Evolutionary conservation across 2,113 vertebrate species (phyloP).

Genomic region (zebrafish (Danio rerio)): DNA sequence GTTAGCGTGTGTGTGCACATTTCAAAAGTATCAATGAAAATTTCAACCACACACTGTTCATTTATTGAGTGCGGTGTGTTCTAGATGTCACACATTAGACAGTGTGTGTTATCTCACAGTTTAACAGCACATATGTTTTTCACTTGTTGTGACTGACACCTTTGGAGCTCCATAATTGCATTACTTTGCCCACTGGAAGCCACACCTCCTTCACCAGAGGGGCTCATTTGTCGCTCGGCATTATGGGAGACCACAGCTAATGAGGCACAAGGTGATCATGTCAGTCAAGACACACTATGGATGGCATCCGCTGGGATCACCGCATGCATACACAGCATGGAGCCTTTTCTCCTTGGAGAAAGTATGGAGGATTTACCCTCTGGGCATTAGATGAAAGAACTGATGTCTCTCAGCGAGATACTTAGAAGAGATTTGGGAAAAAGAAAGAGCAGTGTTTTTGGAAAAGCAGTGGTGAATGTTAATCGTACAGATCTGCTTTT

Average conservation of each 20-base stretch:
- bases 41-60: neutral
- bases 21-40: neutral
- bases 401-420: neutral
- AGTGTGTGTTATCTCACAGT: conserved; percentile 48
- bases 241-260: conserved; percentile 68
- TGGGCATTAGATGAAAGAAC: conserved; percentile 64
- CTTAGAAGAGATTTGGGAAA: neutral
- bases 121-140: conserved; percentile 38
- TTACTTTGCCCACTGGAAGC: conserved; percentile 76
- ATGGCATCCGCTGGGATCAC: conserved; percentile 70
- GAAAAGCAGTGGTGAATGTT: neutral
- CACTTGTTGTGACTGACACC: conserved; percentile 76
- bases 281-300: conserved; percentile 72
- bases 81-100: neutral
- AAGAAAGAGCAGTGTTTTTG: neutral
- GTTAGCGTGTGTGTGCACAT: neutral
- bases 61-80: neutral
- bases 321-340: conserved; percentile 49
- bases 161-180: conserved; percentile 80
- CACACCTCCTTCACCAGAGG: conserved; percentile 75
- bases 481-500: too few species aligned
- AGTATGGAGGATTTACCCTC: conserved; percentile 75
- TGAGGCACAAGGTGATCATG: conserved; percentile 79
- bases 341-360: conserved; percentile 67
- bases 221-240: conserved; percentile 77